phyloP scores from a whole-genome alignment of 2,888 invertebrate species.

The Agrotis clavis region DNA sequence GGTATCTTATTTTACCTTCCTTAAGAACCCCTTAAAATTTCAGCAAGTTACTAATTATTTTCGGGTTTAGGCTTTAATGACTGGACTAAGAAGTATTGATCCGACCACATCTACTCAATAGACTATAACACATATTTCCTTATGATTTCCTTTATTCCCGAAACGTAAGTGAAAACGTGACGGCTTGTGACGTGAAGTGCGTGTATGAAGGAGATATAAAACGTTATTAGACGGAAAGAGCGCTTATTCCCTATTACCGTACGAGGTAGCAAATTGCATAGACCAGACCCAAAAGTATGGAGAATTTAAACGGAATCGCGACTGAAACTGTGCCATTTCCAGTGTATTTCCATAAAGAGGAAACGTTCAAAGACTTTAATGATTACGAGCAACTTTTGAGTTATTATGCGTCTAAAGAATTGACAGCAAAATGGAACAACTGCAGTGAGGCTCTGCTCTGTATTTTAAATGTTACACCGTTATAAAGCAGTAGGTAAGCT shows the following conservation, averaged over 20 bases:
- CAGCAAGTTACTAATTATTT: no score
- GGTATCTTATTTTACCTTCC: no score
- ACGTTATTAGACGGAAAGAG: conserved; percentile 23
- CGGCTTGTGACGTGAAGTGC: conserved; percentile 32
- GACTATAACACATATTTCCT: conserved; percentile 20
- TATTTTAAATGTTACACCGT: conserved; percentile 41
- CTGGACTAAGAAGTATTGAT: conserved; percentile 11
- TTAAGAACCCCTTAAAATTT: no score
- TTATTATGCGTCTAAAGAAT: conserved; percentile 71
- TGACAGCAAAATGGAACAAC: conserved; percentile 69
- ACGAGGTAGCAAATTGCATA: conserved; percentile 42
- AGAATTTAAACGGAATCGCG: conserved; percentile 59
- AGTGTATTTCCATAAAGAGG: conserved; percentile 68
- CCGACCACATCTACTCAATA: conserved; percentile 8
- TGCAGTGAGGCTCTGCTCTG: conserved; percentile 37
- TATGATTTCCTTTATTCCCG: conserved; percentile 15
- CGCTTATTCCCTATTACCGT: conserved; percentile 23
- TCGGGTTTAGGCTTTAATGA: no score
- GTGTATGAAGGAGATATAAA: conserved; percentile 33
- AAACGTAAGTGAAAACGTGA: conserved; percentile 41
- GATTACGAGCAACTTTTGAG: conserved; percentile 72
- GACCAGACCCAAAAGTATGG: conserved; percentile 51
- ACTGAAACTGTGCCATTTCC: conserved; percentile 33
- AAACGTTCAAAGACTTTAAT: conserved; percentile 69
- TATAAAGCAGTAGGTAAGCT: conserved; percentile 10